Evolutionary conservation across 2,113 vertebrate species (phyloP).

Genomic region (Microtus ochrogaster): DNA sequence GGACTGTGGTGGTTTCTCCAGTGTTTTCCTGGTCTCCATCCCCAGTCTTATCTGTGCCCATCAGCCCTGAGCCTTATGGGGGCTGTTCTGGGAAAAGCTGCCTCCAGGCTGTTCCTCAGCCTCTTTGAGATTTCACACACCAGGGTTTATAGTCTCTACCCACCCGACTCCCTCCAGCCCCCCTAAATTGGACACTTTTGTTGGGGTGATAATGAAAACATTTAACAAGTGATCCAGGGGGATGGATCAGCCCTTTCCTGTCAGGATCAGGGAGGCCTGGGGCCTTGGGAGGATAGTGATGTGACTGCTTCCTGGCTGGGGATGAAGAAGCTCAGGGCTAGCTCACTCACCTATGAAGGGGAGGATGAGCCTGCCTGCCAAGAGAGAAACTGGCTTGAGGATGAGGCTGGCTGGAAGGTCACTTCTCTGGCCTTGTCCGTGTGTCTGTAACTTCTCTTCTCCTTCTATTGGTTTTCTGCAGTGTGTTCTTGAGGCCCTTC

Average conservation of each 20-base stretch:
- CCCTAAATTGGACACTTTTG: slow-evolving; percentile 45
- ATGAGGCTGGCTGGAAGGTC: not conserved
- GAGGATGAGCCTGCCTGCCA: not conserved
- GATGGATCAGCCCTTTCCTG: not conserved
- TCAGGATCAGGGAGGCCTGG: not conserved
- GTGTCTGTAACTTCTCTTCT: not conserved
- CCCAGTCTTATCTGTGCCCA: not conserved
- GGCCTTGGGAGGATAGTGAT: not conserved
- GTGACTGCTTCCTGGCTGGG: not conserved
- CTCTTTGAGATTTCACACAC: not conserved
- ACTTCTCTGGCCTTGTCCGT: not conserved
- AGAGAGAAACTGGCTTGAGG: not conserved
- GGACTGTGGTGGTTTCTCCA: not conserved
- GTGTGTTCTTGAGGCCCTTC: not conserved
- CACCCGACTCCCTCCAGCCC: not conserved
- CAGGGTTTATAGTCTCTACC: not conserved
- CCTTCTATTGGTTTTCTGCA: not conserved
- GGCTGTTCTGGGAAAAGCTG: not conserved
- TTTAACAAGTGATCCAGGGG: slow-evolving; percentile 21
- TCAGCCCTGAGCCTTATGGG: not conserved
- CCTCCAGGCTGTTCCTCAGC: not conserved
- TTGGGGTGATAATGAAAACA: slow-evolving; percentile 55
- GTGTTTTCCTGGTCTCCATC: not conserved
- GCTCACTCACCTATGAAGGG: not conserved
- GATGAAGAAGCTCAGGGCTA: not conserved